Percentiles rank a stretch among this genome's conserved stretches.
Conservation (phyloP, 2,797 vertebrate genomes). For the Squalus acanthias region DNA sequence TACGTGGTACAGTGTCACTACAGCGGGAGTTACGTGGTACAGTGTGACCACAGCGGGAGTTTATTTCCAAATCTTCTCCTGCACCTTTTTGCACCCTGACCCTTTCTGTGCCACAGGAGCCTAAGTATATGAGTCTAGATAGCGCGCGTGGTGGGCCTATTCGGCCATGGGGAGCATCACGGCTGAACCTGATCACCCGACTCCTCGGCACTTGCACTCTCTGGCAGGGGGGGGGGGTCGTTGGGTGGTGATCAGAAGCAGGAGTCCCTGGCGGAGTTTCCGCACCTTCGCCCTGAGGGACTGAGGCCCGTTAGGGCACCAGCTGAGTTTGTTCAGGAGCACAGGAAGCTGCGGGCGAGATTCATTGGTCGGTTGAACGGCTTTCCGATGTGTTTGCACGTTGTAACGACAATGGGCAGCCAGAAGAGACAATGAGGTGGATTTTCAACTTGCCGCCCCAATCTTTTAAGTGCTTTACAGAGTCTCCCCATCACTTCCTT, state of each 20-base stretch:
- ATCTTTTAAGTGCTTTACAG: too few relatives aligned
- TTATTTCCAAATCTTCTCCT: background rate
- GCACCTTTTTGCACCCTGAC: background rate
- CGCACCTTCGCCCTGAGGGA: background rate
- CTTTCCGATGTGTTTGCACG: background rate
- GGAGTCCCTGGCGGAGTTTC: background rate
- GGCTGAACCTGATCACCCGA: background rate
- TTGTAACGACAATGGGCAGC: too few relatives aligned
- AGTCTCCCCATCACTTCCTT: too few relatives aligned
- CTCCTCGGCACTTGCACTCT: too few relatives aligned
- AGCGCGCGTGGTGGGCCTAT: background rate
- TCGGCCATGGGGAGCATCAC: background rate
- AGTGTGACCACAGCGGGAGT: background rate
- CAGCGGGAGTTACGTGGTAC: too few relatives aligned
- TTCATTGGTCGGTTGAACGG: background rate
- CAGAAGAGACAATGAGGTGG: too few relatives aligned
- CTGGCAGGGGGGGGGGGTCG: too few relatives aligned
- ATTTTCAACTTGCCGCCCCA: too few relatives aligned
- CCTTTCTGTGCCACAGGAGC: background rate
- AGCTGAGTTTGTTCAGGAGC: background rate
- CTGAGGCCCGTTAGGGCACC: background rate
- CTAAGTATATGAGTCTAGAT: background rate
- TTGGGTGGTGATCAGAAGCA: too few relatives aligned
- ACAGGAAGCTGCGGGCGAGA: background rate
- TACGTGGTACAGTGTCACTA: background rate